Percentiles rank a stretch among this genome's conserved stretches.
phyloP scores from a whole-genome alignment of 2,888 invertebrate genomes.

The Pedicia rivosa region DNA sequence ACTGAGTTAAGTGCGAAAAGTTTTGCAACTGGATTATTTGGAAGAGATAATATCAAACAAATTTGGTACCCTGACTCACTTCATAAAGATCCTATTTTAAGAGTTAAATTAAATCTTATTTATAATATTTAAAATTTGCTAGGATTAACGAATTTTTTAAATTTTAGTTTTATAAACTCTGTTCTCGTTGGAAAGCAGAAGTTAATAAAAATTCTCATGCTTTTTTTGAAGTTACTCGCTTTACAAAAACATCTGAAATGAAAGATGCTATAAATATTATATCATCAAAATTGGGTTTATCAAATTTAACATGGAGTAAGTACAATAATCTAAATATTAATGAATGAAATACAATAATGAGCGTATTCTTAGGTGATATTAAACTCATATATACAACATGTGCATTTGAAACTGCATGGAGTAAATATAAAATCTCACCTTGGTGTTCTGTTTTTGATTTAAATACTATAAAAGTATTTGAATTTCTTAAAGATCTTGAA shows the following conservation, averaged over 20 bases:
- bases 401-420: slow-evolving; percentile 73
- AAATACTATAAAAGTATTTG: slow-evolving; percentile 42
- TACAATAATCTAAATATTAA: too few species aligned
- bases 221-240: slow-evolving; percentile 38
- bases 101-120: slow-evolving; percentile 36
- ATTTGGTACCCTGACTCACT: slow-evolving; percentile 48
- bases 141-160: slow-evolving; percentile 6
- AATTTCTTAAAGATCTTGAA: slow-evolving; percentile 61
- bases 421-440: slow-evolving; percentile 42
- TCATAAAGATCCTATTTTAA: slow-evolving; percentile 45
- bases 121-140: neutral
- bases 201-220: slow-evolving; percentile 50
- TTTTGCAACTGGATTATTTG: slow-evolving; percentile 63
- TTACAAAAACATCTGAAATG: slow-evolving; percentile 38
- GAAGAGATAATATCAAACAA: slow-evolving; percentile 38
- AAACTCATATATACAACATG: slow-evolving; percentile 55
- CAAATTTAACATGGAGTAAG: slow-evolving; percentile 11
- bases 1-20: slow-evolving; percentile 56
- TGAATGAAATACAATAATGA: too few species aligned
- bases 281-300: slow-evolving; percentile 42
- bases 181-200: slow-evolving; percentile 50
- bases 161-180: slow-evolving; percentile 63
- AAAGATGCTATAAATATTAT: slow-evolving; percentile 38
- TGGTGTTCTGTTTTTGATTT: slow-evolving; percentile 63
- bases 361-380: slow-evolving; percentile 39